Evolutionary conservation across 2,888 invertebrate species (phyloP).

Genomic region (Uloborus plumipes): DNA sequence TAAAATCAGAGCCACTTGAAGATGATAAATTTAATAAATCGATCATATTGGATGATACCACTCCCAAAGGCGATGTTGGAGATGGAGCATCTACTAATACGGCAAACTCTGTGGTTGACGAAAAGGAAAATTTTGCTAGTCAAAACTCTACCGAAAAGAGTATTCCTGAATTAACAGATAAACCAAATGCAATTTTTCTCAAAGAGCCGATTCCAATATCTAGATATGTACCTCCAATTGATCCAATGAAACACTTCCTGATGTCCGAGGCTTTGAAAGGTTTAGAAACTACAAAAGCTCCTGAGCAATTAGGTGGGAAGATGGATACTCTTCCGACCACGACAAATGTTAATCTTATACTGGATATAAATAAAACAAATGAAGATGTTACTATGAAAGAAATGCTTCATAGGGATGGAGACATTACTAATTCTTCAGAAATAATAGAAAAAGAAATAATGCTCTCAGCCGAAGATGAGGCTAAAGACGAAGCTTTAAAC

Average conservation of each 20-base stretch:
- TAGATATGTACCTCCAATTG: constrained; percentile 48
- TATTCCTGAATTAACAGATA: background rate
- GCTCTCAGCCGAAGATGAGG: no score
- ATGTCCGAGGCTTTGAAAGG: constrained; percentile 38
- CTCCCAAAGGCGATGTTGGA: background rate
- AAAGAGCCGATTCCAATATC: background rate
- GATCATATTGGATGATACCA: background rate
- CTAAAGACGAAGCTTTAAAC: no score
- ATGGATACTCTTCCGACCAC: no score
- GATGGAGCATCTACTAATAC: background rate
- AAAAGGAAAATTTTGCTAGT: background rate
- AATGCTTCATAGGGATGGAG: background rate
- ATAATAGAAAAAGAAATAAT: background rate
- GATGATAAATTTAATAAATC: no score
- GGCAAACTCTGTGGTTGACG: background rate
- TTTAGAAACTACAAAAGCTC: no score
- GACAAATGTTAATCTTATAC: no score
- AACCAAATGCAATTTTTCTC: background rate
- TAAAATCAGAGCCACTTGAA: no score
- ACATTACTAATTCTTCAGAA: background rate
- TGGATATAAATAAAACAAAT: background rate
- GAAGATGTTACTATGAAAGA: background rate
- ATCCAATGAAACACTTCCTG: constrained; percentile 50
- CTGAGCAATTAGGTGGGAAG: no score
- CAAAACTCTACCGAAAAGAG: background rate